These are phyloP conservation scores for Ciconia boyciana DNA, from an alignment of 2,113 vertebrate genomes.

Conservation along the genomic window DNA sequence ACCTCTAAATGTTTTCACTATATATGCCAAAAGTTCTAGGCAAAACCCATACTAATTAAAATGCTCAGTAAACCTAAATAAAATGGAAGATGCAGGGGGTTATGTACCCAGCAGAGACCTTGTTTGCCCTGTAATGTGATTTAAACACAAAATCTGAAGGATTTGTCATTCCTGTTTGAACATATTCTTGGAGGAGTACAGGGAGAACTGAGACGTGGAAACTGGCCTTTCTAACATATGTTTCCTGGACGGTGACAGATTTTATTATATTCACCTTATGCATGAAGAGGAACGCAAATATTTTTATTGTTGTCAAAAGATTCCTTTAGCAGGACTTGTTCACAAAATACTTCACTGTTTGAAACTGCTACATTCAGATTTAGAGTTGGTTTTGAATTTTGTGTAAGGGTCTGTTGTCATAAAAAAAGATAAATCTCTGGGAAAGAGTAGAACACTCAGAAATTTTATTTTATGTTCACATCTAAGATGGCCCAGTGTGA, in stretches of 20 bases:
- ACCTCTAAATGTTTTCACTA: neutral
- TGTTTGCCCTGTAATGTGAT: neutral
- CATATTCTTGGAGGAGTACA: neutral
- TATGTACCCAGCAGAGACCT: neutral
- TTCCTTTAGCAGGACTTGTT: neutral
- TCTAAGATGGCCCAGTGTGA: neutral
- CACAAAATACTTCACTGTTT: neutral
- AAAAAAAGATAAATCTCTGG: neutral
- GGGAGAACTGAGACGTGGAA: neutral
- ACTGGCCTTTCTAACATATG: neutral
- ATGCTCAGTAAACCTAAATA: neutral
- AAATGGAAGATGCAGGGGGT: neutral
- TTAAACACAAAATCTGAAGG: neutral
- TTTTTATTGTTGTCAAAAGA: neutral
- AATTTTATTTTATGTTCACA: neutral
- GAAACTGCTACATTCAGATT: neutral
- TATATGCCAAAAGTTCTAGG: neutral
- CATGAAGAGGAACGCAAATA: neutral
- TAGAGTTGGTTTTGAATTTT: neutral
- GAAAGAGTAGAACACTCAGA: neutral
- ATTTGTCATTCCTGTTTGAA: neutral
- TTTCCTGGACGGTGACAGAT: neutral
- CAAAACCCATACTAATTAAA: neutral
- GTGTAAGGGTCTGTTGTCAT: neutral
- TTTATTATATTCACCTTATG: neutral